Evolutionary conservation across 2,888 invertebrate species (phyloP).

Genomic region (Antheraea yamamai): DNA sequence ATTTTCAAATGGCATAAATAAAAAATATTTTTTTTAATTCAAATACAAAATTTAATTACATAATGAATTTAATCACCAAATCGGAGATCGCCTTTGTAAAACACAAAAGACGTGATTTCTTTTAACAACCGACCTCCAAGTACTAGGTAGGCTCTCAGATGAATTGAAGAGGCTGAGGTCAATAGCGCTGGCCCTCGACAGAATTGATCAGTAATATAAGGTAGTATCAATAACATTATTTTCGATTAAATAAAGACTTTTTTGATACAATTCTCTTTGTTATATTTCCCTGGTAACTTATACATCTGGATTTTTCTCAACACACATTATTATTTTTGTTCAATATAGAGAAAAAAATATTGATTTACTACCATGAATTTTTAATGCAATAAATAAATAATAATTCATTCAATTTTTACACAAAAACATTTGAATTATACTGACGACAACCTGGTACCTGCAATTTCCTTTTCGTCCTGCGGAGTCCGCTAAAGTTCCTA

Average conservation of each 20-base stretch:
- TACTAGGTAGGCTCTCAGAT: conserved; percentile 23
- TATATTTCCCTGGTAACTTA: background rate
- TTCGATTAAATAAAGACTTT: background rate
- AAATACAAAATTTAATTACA: background rate
- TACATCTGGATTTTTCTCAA: background rate
- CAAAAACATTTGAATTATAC: no score
- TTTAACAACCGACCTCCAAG: conserved; percentile 10
- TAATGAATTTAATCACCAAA: background rate
- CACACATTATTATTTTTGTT: no score
- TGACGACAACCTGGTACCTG: no score
- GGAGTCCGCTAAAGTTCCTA: no score
- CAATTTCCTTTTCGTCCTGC: no score
- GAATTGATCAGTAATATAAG: background rate
- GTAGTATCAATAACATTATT: background rate
- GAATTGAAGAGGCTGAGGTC: conserved; percentile 14
- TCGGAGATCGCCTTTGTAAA: background rate
- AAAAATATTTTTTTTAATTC: background rate
- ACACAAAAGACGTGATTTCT: background rate
- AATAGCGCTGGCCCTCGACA: background rate
- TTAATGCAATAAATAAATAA: no score
- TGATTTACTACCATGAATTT: no score
- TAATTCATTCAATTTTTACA: no score
- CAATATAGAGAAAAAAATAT: no score
- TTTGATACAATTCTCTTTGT: background rate
- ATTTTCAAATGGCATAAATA: no score